Conservation (phyloP, 2,888 invertebrate species). For the Cosmia pyralina region DNA sequence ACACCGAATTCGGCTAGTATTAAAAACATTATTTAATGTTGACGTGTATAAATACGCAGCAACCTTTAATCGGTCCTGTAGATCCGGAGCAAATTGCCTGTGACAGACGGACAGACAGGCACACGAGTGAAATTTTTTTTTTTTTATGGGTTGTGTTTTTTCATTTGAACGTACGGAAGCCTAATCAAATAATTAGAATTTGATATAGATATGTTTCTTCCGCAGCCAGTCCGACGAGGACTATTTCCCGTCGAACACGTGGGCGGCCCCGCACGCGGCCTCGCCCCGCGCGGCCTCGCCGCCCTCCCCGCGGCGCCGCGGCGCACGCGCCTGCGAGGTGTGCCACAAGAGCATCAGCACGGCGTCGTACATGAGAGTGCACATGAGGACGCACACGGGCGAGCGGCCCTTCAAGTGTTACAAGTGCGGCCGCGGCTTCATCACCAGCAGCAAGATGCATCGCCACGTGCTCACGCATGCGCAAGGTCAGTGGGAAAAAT, state of each 20-base stretch:
- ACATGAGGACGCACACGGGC: slow-evolving; percentile 84
- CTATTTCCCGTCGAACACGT: slow-evolving; percentile 84
- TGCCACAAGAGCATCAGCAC: slow-evolving; percentile 81
- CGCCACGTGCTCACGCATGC: slow-evolving; percentile 82
- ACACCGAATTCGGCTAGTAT: too few relatives aligned
- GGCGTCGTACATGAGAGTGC: slow-evolving; percentile 79
- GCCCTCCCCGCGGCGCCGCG: slow-evolving; percentile 26
- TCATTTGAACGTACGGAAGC: neutral
- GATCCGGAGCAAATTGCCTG: neutral
- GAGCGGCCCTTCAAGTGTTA: slow-evolving; percentile 84
- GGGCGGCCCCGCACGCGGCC: slow-evolving; percentile 70
- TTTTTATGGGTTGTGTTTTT: neutral
- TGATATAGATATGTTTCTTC: neutral
- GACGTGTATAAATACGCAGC: too few relatives aligned
- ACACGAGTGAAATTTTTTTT: too few relatives aligned
- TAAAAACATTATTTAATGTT: too few relatives aligned
- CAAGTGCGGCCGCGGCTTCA: slow-evolving; percentile 80
- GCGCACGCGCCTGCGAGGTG: neutral
- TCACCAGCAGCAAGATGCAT: slow-evolving; percentile 85
- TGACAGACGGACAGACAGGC: neutral
- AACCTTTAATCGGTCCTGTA: neutral
- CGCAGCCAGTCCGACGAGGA: slow-evolving; percentile 80
- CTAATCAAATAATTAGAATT: neutral
- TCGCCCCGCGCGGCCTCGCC: slow-evolving; percentile 19
- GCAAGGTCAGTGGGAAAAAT: slow-evolving; percentile 62